A percentile compares a stretch with the other conserved stretches of the same genome.
phyloP scores from a whole-genome alignment of 1,140 invertebrate species.

The Zaprionus gabonicus region DNA sequence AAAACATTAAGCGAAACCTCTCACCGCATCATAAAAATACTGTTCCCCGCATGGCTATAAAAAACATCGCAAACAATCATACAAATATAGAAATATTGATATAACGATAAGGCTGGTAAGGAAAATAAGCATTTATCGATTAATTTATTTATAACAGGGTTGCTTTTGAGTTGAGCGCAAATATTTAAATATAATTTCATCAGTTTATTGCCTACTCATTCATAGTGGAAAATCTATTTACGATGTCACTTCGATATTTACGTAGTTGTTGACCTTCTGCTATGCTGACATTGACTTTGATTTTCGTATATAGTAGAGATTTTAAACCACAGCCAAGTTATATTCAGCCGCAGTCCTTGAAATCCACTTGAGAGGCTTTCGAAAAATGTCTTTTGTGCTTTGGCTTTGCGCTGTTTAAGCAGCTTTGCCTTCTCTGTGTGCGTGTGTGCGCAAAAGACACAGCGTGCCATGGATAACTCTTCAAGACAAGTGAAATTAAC shows the following conservation, averaged over 20 bases:
- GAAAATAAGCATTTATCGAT: neutral
- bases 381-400: conserved; percentile 62
- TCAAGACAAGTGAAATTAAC: conserved; percentile 41
- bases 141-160: neutral
- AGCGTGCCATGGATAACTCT: neutral
- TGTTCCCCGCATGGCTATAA: neutral
- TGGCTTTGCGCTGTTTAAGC: conserved; percentile 29
- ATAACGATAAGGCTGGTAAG: neutral
- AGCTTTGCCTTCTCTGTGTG: conserved; percentile 21
- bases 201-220: neutral
- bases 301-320: conserved; percentile 34
- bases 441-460: neutral
- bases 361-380: conserved; percentile 44
- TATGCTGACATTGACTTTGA: conserved; percentile 55
- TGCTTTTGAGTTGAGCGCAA: neutral
- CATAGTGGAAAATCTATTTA: conserved; percentile 11
- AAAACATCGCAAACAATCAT: neutral
- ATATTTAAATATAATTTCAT: neutral
- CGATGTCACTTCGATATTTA: conserved; percentile 39
- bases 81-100: neutral
- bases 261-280: conserved; percentile 58
- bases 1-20: too few species aligned
- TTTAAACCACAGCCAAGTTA: conserved; percentile 37
- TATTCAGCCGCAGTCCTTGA: conserved; percentile 35
- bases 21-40: neutral